Evolutionary conservation across 2,797 vertebrate genomes (phyloP).

Genomic region (Luscinia megarhynchos): DNA sequence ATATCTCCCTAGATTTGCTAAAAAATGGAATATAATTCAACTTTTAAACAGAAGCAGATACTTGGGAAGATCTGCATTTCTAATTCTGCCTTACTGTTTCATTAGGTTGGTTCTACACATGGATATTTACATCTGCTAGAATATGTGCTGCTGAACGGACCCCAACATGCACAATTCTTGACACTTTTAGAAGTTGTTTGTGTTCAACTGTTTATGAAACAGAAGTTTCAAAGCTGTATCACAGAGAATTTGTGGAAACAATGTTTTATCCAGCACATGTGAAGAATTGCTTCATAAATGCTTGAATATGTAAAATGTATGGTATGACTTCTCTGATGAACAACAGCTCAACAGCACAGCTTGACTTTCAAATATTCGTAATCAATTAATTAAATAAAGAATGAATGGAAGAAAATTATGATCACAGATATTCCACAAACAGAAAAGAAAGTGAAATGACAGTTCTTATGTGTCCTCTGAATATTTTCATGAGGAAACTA

Average conservation of each 20-base stretch:
- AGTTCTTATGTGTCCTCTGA: conserved; percentile 50
- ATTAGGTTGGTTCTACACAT: fast-evolving
- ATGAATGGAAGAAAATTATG: conserved; percentile 50
- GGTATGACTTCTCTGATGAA: conserved; percentile 35
- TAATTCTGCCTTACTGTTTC: background rate
- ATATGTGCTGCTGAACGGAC: background rate
- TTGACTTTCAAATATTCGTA: conserved; percentile 68
- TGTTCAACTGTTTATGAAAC: background rate
- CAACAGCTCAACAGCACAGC: conserved; percentile 45
- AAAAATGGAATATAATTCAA: background rate
- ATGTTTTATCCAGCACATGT: background rate
- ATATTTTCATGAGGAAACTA: conserved; percentile 53
- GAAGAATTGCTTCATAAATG: conserved; percentile 15
- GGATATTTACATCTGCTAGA: background rate
- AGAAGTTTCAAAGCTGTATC: background rate
- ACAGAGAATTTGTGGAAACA: background rate
- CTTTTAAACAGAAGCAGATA: background rate
- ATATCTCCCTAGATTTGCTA: background rate
- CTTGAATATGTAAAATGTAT: conserved; percentile 18
- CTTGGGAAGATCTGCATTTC: background rate
- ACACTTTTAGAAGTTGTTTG: background rate
- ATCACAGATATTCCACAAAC: conserved; percentile 53
- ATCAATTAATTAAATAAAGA: conserved; percentile 62
- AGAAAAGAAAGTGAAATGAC: conserved; percentile 51
- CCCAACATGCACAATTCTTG: background rate